Evolutionary conservation across 2,888 invertebrate species (phyloP).

Genomic region (Folsomia candida): DNA sequence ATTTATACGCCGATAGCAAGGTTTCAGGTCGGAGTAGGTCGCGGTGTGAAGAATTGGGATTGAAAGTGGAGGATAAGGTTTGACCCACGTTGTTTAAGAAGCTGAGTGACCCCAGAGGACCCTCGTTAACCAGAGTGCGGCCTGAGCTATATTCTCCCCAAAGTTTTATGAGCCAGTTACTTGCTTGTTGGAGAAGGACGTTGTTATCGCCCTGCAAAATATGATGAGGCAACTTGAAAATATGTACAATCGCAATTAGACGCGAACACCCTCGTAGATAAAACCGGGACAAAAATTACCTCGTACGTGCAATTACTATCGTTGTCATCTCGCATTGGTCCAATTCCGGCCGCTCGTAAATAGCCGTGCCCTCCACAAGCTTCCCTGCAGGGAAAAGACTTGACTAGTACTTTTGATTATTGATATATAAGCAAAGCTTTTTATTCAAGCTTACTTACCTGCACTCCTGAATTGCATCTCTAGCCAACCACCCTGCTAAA

Average conservation of each 20-base stretch:
- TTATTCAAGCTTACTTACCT: too few relatives aligned
- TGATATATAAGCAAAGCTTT: background rate
- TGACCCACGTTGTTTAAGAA: slow-evolving; percentile 58
- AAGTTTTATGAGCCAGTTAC: slow-evolving; percentile 77
- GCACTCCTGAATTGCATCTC: slow-evolving; percentile 87
- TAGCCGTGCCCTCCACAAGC: slow-evolving; percentile 74
- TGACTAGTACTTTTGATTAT: background rate
- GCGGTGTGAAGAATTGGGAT: too few relatives aligned
- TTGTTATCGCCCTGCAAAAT: slow-evolving; percentile 75
- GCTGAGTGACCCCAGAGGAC: slow-evolving; percentile 66
- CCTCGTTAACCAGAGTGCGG: slow-evolving; percentile 40
- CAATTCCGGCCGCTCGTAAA: slow-evolving; percentile 75
- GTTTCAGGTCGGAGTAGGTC: slow-evolving; percentile 40
- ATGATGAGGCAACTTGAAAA: slow-evolving; percentile 59
- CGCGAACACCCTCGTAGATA: slow-evolving; percentile 57
- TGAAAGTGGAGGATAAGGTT: background rate
- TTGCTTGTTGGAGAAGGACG: slow-evolving; percentile 79
- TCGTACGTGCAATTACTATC: slow-evolving; percentile 85
- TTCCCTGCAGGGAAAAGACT: slow-evolving; percentile 14
- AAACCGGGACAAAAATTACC: slow-evolving; percentile 1
- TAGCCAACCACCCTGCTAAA: slow-evolving; percentile 76
- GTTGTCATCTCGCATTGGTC: slow-evolving; percentile 78
- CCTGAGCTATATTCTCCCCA: slow-evolving; percentile 51
- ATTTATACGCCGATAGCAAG: background rate
- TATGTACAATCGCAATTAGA: background rate